Percentiles rank a stretch among this genome's conserved stretches.
Conservation (phyloP, 1,140 invertebrate genomes). For the Lepeophtheirus salmonis region DNA sequence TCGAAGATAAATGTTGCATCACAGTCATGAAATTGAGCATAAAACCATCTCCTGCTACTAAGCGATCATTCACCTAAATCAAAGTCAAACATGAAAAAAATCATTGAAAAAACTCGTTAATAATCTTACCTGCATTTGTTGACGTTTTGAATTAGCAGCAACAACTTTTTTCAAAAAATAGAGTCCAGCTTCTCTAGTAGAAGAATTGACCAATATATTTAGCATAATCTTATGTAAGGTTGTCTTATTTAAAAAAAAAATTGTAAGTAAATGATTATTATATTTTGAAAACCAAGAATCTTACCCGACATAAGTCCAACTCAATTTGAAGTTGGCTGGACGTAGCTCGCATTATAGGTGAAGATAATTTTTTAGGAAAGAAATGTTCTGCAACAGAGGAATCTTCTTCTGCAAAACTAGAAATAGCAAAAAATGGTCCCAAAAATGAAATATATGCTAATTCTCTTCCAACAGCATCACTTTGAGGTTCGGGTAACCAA, state of each 20-base stretch:
- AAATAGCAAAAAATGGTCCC: slow-evolving; percentile 70
- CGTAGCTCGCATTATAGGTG: slow-evolving; percentile 35
- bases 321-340: slow-evolving; percentile 45
- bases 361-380: slow-evolving; percentile 33
- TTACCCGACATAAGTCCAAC: slow-evolving; percentile 44
- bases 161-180: slow-evolving; percentile 55
- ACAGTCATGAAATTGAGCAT: slow-evolving; percentile 82
- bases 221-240: slow-evolving; percentile 63
- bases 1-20: slow-evolving; percentile 62
- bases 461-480: slow-evolving; percentile 52
- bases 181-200: slow-evolving; percentile 50
- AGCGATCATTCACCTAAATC: slow-evolving; percentile 40
- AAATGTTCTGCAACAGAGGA: slow-evolving; percentile 49
- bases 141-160: slow-evolving; percentile 58
- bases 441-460: slow-evolving; percentile 59
- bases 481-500: slow-evolving; percentile 48
- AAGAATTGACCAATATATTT: slow-evolving; percentile 55
- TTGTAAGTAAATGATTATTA: background rate
- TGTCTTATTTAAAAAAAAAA: slow-evolving; percentile 22
- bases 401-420: slow-evolving; percentile 80
- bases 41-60: slow-evolving; percentile 72
- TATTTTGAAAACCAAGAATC: slow-evolving; percentile 6
- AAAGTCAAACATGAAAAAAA: background rate
- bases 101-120: background rate
- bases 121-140: slow-evolving; percentile 49